These are phyloP conservation scores for Pachypanchax playfairii DNA, from an alignment of 2,113 vertebrate genomes.

Conservation along the genomic window DNA sequence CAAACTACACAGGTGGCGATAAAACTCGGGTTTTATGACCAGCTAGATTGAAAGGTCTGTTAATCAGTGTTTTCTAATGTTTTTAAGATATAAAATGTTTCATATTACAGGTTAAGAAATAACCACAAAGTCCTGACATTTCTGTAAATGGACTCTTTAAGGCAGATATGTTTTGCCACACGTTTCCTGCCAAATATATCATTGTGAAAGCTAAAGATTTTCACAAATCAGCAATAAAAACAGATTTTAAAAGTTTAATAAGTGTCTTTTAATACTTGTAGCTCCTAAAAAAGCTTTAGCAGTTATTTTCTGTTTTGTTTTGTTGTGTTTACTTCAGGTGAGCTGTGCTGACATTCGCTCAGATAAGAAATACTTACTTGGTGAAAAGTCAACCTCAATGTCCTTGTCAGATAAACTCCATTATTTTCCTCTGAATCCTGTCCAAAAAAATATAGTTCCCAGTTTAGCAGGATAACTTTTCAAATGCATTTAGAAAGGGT, in stretches of 20 bases:
- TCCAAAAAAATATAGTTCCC: not conserved
- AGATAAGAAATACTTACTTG: slow-evolving; percentile 79
- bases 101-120: no score
- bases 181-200: not conserved
- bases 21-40: no score
- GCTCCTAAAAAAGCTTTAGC: slow-evolving; percentile 5
- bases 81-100: no score
- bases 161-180: not conserved
- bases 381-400: slow-evolving; percentile 82
- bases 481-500: not conserved
- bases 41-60: no score
- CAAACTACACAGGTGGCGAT: no score
- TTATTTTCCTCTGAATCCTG: slow-evolving; percentile 88
- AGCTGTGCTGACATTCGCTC: not conserved
- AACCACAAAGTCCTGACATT: no score
- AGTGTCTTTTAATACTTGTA: slow-evolving; percentile 11
- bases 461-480: not conserved
- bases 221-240: not conserved
- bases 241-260: not conserved
- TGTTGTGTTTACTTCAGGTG: slow-evolving; percentile 10
- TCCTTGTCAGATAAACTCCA: slow-evolving; percentile 87
- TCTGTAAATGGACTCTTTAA: no score
- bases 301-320: slow-evolving; percentile 12
- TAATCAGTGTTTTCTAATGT: no score
- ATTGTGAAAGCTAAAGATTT: not conserved